Evolutionary conservation across 2,797 vertebrate species (phyloP).

Genomic region (Sebastes steindachneri): DNA sequence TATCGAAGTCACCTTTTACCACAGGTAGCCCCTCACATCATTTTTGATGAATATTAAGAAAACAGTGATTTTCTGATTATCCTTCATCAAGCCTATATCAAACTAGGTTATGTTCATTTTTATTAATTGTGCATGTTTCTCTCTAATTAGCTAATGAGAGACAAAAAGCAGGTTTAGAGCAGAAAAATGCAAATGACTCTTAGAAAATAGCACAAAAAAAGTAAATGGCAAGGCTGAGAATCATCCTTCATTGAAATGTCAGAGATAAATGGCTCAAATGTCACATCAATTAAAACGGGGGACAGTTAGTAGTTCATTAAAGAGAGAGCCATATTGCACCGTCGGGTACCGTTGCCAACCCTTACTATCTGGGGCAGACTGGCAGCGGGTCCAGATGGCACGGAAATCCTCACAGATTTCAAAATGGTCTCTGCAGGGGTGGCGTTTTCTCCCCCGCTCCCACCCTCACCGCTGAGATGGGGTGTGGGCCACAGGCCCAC

Average conservation of each 20-base stretch:
- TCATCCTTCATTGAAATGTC: conserved; percentile 87
- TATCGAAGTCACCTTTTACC: conserved; percentile 81
- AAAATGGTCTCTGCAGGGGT: conserved; percentile 86
- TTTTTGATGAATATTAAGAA: conserved; percentile 79
- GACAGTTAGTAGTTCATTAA: conserved; percentile 88
- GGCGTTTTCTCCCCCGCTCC: conserved; percentile 79
- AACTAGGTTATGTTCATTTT: conserved; percentile 84
- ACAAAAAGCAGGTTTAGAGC: conserved; percentile 83
- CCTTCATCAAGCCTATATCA: conserved; percentile 81
- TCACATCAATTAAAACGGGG: conserved; percentile 88
- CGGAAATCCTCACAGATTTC: conserved; percentile 86
- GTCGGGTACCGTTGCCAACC: conserved; percentile 86
- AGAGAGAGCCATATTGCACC: conserved; percentile 87
- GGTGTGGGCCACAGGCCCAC: conserved; percentile 79
- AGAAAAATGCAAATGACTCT: conserved; percentile 84
- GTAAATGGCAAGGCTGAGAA: conserved; percentile 86
- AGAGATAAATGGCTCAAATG: conserved; percentile 88
- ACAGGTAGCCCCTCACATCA: conserved; percentile 78
- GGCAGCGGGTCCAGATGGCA: conserved; percentile 87
- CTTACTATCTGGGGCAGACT: conserved; percentile 86
- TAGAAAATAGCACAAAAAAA: conserved; percentile 85
- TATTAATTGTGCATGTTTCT: conserved; percentile 83
- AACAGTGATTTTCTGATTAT: conserved; percentile 79
- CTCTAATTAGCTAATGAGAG: conserved; percentile 84
- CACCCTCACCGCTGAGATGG: conserved; percentile 80